Base-by-base conservation (phyloP, 2,888 invertebrate species). In the Chirona hameri region DNA sequence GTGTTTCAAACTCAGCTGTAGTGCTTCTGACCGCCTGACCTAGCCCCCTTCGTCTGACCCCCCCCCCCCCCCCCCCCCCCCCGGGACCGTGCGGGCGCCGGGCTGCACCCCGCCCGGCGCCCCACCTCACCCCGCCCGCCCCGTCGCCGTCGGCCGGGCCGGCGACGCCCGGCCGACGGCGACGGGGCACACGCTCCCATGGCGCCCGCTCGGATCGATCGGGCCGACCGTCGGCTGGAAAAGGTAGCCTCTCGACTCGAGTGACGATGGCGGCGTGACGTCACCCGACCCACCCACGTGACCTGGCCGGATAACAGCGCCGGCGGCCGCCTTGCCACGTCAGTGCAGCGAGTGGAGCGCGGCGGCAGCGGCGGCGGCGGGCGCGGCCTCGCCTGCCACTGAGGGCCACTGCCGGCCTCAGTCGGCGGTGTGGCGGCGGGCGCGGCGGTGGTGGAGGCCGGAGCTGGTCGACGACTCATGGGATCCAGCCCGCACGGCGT, bases 301-400 rank as follows among this genome's bases (percentile, higher is more conserved):
- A 76, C 76, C 76, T 39, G 76, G 39, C 76, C 76, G 76, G 76
- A 76, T 76, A 76, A 76, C 76, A 76, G 76, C 76, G 76, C 39
- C 76, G 76, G 46, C 76, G 21, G 76, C 39, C 24, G 76, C 76
- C 21, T 1, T 12, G 39, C 39, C 39, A 76, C 76, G 76, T 39
- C 76, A 76, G 76, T 46, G 15, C 29, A 12, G 29, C 69, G 69
- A 27, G 10, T 10, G 10, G 29, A 27, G 27, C 21, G 60, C 27
- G 65, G 12, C 65, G 65, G 27, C n/a, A 24, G 24, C n/a, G 65
- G 27, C 65, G 21, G 60, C 60, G 65, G 60, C 24, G 60, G 60
- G 24, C 60, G 52, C 60, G 60, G 60, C 55, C 55, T 55, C 15
- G 57, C 57, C 57, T 21, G 57, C 24, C 21, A 5, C 21, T 24